These are phyloP conservation scores for Eulemur mongoz DNA, from an alignment of 2,797 vertebrate species.

Conservation along the genomic window DNA sequence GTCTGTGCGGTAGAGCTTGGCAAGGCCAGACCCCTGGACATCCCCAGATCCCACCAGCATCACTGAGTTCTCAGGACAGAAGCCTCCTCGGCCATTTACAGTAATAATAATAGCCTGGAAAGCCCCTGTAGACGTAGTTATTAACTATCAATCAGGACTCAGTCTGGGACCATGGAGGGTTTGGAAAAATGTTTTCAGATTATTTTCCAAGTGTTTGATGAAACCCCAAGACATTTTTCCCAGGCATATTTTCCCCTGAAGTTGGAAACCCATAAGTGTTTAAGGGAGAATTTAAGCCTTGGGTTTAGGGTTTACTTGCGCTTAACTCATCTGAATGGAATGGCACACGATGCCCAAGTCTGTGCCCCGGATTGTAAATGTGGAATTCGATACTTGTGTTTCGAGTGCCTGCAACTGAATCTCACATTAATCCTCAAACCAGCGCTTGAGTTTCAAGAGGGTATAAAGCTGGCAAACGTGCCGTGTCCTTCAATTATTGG, in stretches of 20 bases:
- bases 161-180: not conserved
- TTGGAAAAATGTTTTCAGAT: conserved; percentile 60
- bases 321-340: conserved; percentile 44
- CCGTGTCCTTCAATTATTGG: no score
- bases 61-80: not conserved
- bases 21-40: not conserved
- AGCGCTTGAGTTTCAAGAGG: not conserved
- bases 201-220: conserved; percentile 69
- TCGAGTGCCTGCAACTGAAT: not conserved
- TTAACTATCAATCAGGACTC: conserved; percentile 48
- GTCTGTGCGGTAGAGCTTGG: not conserved
- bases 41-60: not conserved
- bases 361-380: not conserved
- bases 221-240: conserved; percentile 67
- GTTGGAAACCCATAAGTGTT: conserved; percentile 37
- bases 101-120: not conserved
- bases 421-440: not conserved
- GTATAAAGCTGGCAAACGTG: not conserved
- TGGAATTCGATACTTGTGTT: not conserved
- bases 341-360: fast-evolving
- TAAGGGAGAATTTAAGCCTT: conserved; percentile 55
- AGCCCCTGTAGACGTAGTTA: not conserved
- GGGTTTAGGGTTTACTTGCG: not conserved
- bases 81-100: not conserved
- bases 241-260: conserved; percentile 50